Conservation (phyloP, 2,888 invertebrate species). For the Cataglyphis cursor region DNA sequence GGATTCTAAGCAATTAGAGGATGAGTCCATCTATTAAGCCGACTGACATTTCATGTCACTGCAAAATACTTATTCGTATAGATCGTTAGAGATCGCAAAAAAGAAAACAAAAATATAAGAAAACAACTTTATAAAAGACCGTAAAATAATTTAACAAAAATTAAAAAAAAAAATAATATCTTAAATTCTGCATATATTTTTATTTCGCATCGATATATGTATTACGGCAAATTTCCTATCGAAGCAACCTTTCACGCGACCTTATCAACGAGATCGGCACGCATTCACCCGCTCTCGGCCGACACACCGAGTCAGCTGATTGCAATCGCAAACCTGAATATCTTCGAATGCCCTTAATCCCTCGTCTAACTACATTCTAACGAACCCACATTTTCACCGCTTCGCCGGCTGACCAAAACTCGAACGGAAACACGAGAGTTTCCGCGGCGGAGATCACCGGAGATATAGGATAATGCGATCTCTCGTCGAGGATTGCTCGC, state of each 20-base stretch:
- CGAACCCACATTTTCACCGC: conserved; percentile 17
- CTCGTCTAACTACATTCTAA: conserved; percentile 38
- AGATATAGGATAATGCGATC: conserved; percentile 65
- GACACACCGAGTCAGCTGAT: conserved; percentile 21
- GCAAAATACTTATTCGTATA: neutral
- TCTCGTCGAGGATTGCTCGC: conserved; percentile 46
- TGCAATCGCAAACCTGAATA: conserved; percentile 33
- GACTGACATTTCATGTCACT: neutral
- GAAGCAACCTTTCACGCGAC: conserved; percentile 31
- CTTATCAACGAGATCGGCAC: conserved; percentile 31
- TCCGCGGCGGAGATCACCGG: conserved; percentile 43
- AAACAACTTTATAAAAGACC: neutral
- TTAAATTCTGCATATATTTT: neutral
- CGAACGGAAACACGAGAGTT: conserved; percentile 53
- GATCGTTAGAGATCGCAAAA: neutral
- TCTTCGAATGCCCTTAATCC: conserved; percentile 35
- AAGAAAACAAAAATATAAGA: neutral
- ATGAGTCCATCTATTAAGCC: neutral
- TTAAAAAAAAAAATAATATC: neutral
- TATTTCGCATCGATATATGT: neutral
- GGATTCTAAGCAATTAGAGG: conserved; percentile 8
- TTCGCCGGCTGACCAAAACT: conserved; percentile 47
- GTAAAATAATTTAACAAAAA: neutral
- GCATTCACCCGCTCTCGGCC: conserved; percentile 15
- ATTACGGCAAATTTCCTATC: neutral